A percentile compares a stretch with the other conserved stretches of the same genome.
Conservation (phyloP, 2,113 vertebrate genomes). For the Thinocorus orbignyianus region DNA sequence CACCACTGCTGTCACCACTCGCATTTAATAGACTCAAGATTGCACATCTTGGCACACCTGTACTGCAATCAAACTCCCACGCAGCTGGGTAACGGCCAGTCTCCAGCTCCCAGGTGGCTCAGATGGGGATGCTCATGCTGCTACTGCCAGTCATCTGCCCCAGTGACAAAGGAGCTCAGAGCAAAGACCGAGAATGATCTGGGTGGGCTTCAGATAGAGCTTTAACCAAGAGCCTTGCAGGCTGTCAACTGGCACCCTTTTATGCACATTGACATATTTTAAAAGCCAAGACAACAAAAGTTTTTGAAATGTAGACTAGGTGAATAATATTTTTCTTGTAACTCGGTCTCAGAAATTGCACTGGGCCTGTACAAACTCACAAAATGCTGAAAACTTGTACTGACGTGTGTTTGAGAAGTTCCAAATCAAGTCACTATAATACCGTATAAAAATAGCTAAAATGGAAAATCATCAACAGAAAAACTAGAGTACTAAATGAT, state of each 20-base stretch:
- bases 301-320: conserved; percentile 41
- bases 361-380: conserved; percentile 12
- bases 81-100: neutral
- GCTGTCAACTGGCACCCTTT: neutral
- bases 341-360: neutral
- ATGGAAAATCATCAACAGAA: conserved; percentile 66
- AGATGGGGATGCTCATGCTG: rapidly evolving
- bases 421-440: conserved; percentile 59
- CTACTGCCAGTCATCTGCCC: neutral
- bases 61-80: neutral
- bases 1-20: neutral
- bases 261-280: neutral
- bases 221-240: neutral
- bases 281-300: conserved; percentile 36
- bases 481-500: conserved; percentile 58
- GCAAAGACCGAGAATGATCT: neutral
- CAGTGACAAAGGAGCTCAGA: neutral
- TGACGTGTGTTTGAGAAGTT: conserved; percentile 61
- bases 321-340: conserved; percentile 35
- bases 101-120: neutral
- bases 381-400: conserved; percentile 17
- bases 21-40: neutral
- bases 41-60: neutral
- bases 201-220: neutral
- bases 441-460: conserved; percentile 52